A percentile compares a stretch with the other conserved stretches of the same genome.
Conservation (phyloP, 2,888 invertebrate genomes). For the Mythimna loreyi region DNA sequence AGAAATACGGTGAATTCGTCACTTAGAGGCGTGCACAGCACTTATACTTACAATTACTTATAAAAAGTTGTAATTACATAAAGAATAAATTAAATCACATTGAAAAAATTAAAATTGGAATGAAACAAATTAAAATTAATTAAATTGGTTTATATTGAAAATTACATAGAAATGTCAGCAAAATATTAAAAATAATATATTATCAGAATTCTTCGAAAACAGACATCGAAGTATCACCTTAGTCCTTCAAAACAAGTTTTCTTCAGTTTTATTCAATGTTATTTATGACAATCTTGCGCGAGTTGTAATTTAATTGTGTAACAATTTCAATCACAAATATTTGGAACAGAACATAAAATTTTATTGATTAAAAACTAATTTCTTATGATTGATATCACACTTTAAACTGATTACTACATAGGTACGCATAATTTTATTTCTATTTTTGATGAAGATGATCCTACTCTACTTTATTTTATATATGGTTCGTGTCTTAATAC, state of each 20-base stretch:
- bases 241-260: neutral
- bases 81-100: too few species aligned
- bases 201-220: neutral
- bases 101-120: too few species aligned
- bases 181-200: too few species aligned
- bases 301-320: constrained; percentile 5
- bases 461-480: neutral
- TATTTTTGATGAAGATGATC: constrained; percentile 4
- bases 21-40: too few species aligned
- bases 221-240: neutral
- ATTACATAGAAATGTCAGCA: too few species aligned
- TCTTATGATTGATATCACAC: constrained; percentile 29
- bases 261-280: neutral
- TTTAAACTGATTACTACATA: constrained; percentile 20
- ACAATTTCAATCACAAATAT: constrained; percentile 34
- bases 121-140: too few species aligned
- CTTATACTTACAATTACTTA: too few species aligned
- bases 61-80: too few species aligned
- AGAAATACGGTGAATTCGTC: too few species aligned
- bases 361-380: constrained; percentile 33
- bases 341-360: constrained; percentile 28
- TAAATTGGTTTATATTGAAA: too few species aligned
- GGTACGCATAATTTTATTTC: neutral
- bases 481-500: neutral
- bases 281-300: constrained; percentile 7